Base-by-base conservation (phyloP, 2,888 invertebrate genomes). In the Spodoptera picta region DNA sequence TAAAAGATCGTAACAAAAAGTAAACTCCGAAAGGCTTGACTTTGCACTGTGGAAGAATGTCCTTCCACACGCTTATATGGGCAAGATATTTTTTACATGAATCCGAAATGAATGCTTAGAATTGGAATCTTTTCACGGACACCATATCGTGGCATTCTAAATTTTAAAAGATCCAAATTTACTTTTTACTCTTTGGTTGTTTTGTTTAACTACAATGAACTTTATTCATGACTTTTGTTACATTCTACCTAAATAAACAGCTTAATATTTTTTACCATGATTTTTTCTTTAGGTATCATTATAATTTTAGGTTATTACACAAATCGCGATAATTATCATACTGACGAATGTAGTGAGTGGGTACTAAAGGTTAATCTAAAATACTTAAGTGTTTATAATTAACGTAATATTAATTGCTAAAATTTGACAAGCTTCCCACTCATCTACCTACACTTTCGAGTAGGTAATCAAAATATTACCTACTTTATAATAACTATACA, bases 1-100 rank as follows among this genome's bases (percentile, higher is more conserved):
- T 64, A 62, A 68, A 58, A 68, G 60, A 47, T 51, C 12, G 24
- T 19, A 58, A 73, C 65, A 76, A 69, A 73, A 75, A 76, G 47
- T 41, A 54, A 54, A 27, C 49, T 7, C 52, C 54, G 49, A 73
- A 36, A 49, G 46, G 57, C 67, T 54, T 66, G 75, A 71, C 63
- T 69, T 60, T 60, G 73, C 53, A 45, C 67, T 27, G 56, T 49
- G 11, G 27, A 62, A 68, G 62, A 67, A 71, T 65, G 54, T 49
- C 47, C 31, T 44, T 31, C 56, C 55, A 50, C 24, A 43, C 51
- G 51, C 65, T 66, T 63, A 48, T 63, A 64, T 11, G 59, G 72
- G 9, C 44, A 59, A 47, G 23, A 46, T 36, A 4, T 66, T 59
- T 75, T 70, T 56, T 59, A 43, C 44, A 46, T 46, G 50, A 55